Percentiles rank a stretch among this genome's conserved stretches.
Evolutionary conservation across 2,113 vertebrate species (phyloP).

Genomic region (Chaetops frenatus): DNA sequence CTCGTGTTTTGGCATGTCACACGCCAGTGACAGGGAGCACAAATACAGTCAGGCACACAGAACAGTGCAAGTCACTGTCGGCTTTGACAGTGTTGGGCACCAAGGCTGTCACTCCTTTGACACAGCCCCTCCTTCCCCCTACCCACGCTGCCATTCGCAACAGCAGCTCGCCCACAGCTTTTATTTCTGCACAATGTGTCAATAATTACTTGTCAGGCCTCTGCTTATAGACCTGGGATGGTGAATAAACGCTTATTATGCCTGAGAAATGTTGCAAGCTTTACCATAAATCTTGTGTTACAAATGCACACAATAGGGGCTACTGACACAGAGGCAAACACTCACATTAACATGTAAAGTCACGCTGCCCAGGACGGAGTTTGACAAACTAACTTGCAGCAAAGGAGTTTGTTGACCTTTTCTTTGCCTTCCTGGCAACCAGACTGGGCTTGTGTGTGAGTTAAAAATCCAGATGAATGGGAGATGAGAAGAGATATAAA

Average conservation of each 20-base stretch:
- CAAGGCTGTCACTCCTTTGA: constrained; percentile 72
- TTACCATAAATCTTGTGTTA: constrained; percentile 67
- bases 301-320: constrained; percentile 60
- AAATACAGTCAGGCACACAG: constrained; percentile 68
- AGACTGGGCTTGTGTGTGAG: background rate
- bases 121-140: constrained; percentile 64
- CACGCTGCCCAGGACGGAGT: background rate
- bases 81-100: constrained; percentile 77
- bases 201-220: constrained; percentile 74
- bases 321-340: constrained; percentile 64
- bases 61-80: constrained; percentile 67
- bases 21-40: constrained; percentile 72
- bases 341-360: constrained; percentile 40
- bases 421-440: background rate
- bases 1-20: constrained; percentile 76
- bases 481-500: background rate
- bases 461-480: background rate
- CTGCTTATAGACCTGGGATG: constrained; percentile 64
- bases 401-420: constrained; percentile 49
- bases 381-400: constrained; percentile 45
- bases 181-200: constrained; percentile 74
- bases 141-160: constrained; percentile 68
- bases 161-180: constrained; percentile 69
- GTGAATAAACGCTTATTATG: constrained; percentile 65
- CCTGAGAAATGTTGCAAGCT: constrained; percentile 56